phyloP scores from a whole-genome alignment of 2,797 vertebrate genomes.

The Antrozous pallidus region DNA sequence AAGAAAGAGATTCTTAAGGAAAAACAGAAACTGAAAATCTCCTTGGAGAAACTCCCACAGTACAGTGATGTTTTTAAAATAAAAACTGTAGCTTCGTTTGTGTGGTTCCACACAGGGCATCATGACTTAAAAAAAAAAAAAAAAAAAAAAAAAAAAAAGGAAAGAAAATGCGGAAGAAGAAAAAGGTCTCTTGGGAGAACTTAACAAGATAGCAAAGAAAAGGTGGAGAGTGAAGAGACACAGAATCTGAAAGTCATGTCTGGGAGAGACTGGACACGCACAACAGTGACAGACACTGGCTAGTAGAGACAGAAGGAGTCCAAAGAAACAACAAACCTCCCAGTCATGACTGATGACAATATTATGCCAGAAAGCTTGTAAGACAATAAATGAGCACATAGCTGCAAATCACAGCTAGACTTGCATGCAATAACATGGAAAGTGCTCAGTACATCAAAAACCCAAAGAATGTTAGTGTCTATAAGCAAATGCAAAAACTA shows the following conservation, averaged over 20 bases:
- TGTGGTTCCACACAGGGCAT: neutral
- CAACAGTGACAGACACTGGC: neutral
- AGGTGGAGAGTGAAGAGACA: neutral
- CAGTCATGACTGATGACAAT: neutral
- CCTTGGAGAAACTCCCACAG: neutral
- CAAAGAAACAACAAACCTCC: neutral
- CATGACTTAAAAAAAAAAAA: neutral
- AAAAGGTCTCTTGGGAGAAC: neutral
- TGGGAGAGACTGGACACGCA: neutral
- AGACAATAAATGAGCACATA: neutral
- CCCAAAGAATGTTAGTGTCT: neutral
- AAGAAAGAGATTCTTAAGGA: neutral
- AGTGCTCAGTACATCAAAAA: neutral
- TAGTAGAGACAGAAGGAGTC: neutral
- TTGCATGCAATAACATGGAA: neutral
- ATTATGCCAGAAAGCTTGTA: neutral
- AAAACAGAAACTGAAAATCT: neutral
- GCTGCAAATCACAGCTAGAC: neutral
- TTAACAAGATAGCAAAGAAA: neutral
- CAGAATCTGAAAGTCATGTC: neutral
- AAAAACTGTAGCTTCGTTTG: neutral
- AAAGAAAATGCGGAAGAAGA: neutral
- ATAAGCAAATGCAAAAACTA: neutral
- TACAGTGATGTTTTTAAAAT: neutral
- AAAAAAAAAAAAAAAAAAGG: neutral